A percentile compares a stretch with the other conserved stretches of the same genome.
phyloP scores from a whole-genome alignment of 2,113 vertebrate species.

The Pitta sordida region DNA sequence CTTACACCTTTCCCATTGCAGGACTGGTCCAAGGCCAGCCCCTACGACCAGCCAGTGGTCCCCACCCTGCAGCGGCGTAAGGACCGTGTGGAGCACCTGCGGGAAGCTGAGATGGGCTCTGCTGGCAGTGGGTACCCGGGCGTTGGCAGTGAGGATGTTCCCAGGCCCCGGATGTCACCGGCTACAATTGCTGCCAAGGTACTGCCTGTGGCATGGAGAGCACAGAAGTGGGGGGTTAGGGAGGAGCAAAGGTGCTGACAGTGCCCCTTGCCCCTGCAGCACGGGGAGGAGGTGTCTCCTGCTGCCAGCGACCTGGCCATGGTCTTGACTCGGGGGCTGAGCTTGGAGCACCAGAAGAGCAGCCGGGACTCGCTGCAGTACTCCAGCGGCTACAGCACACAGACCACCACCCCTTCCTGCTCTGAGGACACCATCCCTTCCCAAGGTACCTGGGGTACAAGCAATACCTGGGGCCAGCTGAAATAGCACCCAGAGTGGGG shows the following conservation, averaged over 20 bases:
- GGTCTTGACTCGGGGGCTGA: constrained; percentile 92
- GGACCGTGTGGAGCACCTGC: constrained; percentile 84
- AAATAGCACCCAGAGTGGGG: neutral
- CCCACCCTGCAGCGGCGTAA: constrained; percentile 87
- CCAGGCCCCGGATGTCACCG: constrained; percentile 81
- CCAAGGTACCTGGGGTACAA: constrained; percentile 76
- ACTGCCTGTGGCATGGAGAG: fast-evolving
- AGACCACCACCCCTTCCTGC: constrained; percentile 95
- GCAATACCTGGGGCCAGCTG: no score
- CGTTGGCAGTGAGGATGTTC: constrained; percentile 71
- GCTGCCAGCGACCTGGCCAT: constrained; percentile 93
- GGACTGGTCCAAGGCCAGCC: constrained; percentile 92
- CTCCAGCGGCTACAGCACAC: constrained; percentile 95
- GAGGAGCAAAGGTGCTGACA: neutral
- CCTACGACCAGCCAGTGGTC: constrained; percentile 83
- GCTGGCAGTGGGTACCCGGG: constrained; percentile 58
- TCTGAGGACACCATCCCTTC: constrained; percentile 97
- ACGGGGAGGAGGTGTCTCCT: constrained; percentile 89
- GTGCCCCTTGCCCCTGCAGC: constrained; percentile 61
- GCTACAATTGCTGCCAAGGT: constrained; percentile 91
- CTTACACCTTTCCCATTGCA: constrained; percentile 31
- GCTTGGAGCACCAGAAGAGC: constrained; percentile 95
- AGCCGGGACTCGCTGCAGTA: constrained; percentile 94
- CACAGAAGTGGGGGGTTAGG: neutral
- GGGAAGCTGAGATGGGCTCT: constrained; percentile 77